Conservation (phyloP, 2,888 invertebrate genomes). For the Eristalis arbustorum region DNA sequence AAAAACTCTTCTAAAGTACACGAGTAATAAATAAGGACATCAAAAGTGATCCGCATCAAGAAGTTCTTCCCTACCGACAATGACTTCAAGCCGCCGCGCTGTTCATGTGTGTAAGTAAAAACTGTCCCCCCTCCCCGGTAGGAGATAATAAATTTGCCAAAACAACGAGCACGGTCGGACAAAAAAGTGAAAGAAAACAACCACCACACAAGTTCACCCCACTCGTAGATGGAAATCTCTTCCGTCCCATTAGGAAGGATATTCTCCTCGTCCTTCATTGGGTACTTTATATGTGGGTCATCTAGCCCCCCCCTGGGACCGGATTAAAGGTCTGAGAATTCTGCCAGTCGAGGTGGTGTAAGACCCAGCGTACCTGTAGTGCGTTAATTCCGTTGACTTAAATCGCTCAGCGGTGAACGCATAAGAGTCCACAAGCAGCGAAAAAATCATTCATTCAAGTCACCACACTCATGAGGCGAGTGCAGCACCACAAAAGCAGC, state of each 20-base stretch:
- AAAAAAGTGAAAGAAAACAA: neutral
- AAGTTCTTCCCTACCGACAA: no score
- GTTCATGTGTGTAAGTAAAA: no score
- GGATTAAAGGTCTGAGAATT: conserved; percentile 19
- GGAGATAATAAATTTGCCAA: no score
- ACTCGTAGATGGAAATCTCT: neutral
- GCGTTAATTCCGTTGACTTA: conserved; percentile 27
- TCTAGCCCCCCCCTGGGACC: neutral
- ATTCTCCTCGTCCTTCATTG: neutral
- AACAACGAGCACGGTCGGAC: neutral
- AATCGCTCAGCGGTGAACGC: conserved; percentile 34
- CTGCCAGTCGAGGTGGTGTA: neutral
- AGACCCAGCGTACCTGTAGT: conserved; percentile 14
- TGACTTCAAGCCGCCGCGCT: no score
- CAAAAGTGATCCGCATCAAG: no score
- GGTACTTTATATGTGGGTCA: conserved; percentile 11
- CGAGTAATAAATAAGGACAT: no score
- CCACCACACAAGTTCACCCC: neutral
- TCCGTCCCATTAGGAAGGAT: neutral
- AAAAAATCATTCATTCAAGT: conserved; percentile 49
- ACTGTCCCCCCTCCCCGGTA: no score
- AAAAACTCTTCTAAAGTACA: no score
- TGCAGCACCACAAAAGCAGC: conserved; percentile 12
- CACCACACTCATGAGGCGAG: neutral
- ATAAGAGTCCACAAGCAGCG: conserved; percentile 8